phyloP scores from a whole-genome alignment of 1,140 invertebrate species.

The Yoshiicerus persimilis region DNA sequence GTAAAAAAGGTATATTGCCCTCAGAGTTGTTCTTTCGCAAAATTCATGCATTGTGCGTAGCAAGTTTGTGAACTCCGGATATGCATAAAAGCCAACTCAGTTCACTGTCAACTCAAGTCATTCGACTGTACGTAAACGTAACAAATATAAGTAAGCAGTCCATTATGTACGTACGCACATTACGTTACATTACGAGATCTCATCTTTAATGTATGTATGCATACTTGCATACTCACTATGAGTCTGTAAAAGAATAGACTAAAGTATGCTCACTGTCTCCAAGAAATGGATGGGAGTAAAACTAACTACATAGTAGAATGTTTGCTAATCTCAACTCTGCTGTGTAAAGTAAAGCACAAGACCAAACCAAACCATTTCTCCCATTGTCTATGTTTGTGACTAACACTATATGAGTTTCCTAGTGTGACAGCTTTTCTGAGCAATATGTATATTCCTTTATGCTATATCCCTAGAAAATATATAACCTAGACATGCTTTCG shows the following conservation, averaged over 20 bases:
- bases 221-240: no score
- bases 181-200: neutral
- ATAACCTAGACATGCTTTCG: neutral
- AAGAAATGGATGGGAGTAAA: neutral
- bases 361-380: neutral
- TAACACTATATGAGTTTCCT: neutral
- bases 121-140: neutral
- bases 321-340: slow-evolving; percentile 6
- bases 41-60: neutral
- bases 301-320: neutral
- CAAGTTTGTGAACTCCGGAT: neutral
- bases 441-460: neutral
- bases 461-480: neutral
- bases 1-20: neutral
- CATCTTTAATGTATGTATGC: neutral
- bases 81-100: neutral
- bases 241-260: neutral
- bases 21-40: neutral
- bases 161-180: slow-evolving; percentile 8
- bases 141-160: neutral
- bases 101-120: neutral
- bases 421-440: neutral
- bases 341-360: no score
- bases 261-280: neutral
- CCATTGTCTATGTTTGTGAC: neutral